Base-by-base conservation (phyloP, 1,140 invertebrate genomes). In the Neodiprion pinetum region DNA sequence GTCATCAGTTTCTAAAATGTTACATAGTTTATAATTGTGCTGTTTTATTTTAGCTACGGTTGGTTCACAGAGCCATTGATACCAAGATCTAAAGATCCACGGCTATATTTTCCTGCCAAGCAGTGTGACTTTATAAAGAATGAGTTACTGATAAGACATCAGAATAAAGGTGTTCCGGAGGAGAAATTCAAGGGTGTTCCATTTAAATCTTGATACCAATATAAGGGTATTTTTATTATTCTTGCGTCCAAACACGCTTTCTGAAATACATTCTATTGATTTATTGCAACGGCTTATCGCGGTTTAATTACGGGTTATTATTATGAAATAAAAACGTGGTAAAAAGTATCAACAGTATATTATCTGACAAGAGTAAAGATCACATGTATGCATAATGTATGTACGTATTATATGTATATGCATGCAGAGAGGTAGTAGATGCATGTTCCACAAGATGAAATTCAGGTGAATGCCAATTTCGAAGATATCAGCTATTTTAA, bases 41-140 rank as follows among this genome's bases (percentile, higher is more conserved):
- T 40, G 28, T 40, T 40, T 40, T 61, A 23, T 48, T n/a, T 10
- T 12, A 88, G 86, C 21, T 88, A 88, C 66, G 85, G 87, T 72
- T 88, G 85, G 82, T 85, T 83, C 67, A 28, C 71, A 1, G 70
- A 81, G 47, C 76, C 76, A 0, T 74, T 87, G 17, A 74, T 85
- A 71, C 69, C 79, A 48, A 76, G 66, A 72, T 75, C 83, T 5
- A 75, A 8, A 0, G 86, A 88, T 77, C 76, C 79, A 10, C 76
- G 85, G 71, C 73, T 88, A n/a, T 65, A 75, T n/a, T 87, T 86
- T 48, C 77, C 82, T 4, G 72, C 72, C 65, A 82, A 75, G 65
- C 71, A 75, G 61, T 77, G 72, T 8, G 82, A 87, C 49, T 84
- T 86, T 61, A 79, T 88, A 4, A 80, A 82, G 68, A 79, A 69